Conservation (phyloP, 2,797 vertebrate species). For the Scomberomorus guttatus region DNA sequence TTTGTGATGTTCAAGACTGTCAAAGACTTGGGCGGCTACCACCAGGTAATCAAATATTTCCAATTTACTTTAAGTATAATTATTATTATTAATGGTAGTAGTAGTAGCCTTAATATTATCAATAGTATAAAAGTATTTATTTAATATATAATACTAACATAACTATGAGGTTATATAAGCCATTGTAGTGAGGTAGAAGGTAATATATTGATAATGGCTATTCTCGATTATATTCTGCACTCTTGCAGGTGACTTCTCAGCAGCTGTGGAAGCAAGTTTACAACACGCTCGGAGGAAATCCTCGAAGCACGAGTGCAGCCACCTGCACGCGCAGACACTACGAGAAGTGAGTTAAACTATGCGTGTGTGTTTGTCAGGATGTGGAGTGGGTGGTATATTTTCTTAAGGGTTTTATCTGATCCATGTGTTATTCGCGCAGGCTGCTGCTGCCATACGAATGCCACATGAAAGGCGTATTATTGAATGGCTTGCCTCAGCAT, state of each 20-base stretch:
- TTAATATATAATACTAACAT: neutral
- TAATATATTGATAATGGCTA: too few species aligned
- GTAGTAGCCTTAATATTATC: neutral
- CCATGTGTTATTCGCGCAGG: slow-evolving; percentile 47
- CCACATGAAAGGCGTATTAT: slow-evolving; percentile 70
- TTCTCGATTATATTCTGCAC: neutral
- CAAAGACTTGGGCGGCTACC: slow-evolving; percentile 83
- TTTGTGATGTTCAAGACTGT: slow-evolving; percentile 86
- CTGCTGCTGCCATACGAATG: slow-evolving; percentile 85
- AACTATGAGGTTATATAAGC: neutral
- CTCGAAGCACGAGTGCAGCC: slow-evolving; percentile 87
- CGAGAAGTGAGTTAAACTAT: slow-evolving; percentile 79
- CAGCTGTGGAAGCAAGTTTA: slow-evolving; percentile 89
- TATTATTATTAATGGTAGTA: too few species aligned
- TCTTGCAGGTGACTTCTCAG: slow-evolving; percentile 82
- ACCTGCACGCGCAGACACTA: slow-evolving; percentile 89
- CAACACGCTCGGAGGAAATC: slow-evolving; percentile 86
- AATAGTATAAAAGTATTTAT: neutral
- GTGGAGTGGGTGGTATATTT: neutral
- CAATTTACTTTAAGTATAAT: neutral
- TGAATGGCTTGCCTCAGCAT: slow-evolving; percentile 41
- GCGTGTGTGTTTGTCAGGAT: accelerated
- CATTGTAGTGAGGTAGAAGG: too few species aligned
- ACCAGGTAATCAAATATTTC: slow-evolving; percentile 77
- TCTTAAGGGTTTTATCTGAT: neutral